phyloP scores from a whole-genome alignment of 1,140 invertebrate genomes.

The Tetramorium alpestre region DNA sequence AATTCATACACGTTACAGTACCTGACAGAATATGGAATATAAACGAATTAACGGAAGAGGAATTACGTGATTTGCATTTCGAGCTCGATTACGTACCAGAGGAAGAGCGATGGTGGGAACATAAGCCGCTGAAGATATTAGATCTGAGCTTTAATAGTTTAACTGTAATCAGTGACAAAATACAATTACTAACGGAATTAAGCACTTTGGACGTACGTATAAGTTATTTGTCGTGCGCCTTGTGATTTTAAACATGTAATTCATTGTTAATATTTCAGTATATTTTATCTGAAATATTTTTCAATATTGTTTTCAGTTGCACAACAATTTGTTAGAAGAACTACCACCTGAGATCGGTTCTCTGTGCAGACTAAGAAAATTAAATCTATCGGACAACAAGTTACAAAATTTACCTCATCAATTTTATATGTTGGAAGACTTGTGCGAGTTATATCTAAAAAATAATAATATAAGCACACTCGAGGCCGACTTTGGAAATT shows the following conservation, averaged over 20 bases:
- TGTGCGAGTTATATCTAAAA: constrained; percentile 90
- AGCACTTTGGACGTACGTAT: constrained; percentile 90
- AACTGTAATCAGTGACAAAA: constrained; percentile 88
- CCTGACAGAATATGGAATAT: constrained; percentile 93
- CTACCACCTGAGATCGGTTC: constrained; percentile 92
- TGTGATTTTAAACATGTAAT: not conserved
- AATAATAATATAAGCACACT: constrained; percentile 88
- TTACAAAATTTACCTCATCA: constrained; percentile 88
- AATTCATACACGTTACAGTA: constrained; percentile 86
- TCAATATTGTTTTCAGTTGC: constrained; percentile 86
- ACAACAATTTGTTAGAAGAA: constrained; percentile 91
- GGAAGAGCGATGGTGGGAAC: constrained; percentile 94
- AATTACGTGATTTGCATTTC: constrained; percentile 86
- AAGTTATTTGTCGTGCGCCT: not conserved
- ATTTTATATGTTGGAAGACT: constrained; percentile 89
- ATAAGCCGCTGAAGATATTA: constrained; percentile 91
- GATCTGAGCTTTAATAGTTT: constrained; percentile 94
- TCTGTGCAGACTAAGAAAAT: constrained; percentile 90
- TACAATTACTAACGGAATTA: constrained; percentile 90
- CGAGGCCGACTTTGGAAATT: constrained; percentile 89
- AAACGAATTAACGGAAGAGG: constrained; percentile 90
- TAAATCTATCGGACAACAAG: constrained; percentile 94
- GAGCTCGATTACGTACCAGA: constrained; percentile 90
- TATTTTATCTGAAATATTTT: constrained; percentile 12
- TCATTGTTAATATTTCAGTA: constrained; percentile 27